Base-by-base conservation (phyloP, 2,888 invertebrate species). In the Pristionchus japonicus region DNA sequence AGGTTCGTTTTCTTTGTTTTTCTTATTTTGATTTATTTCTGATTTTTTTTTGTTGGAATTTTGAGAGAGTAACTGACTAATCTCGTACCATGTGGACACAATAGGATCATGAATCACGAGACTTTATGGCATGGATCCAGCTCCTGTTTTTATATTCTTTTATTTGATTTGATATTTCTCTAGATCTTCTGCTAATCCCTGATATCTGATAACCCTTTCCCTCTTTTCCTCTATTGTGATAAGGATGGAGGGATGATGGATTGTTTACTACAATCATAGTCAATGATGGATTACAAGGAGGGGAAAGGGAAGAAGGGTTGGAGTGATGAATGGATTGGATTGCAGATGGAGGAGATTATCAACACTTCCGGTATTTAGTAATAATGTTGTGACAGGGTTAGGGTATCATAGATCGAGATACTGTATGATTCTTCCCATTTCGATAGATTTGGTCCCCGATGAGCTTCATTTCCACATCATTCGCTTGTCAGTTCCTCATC, bases 1-100 rank as follows among this genome's bases (percentile, higher is more conserved):
- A 96, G 97, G 97, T 96, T 90, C 91, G 23, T 15, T 83, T 4
- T 47, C 23, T 40, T 34, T 52, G 9, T 34, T 31, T 80, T 34
- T 88, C 11, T 27, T n/a, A 1, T 20, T 20, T 27, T 80, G n/a
- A n/a, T n/a, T n/a, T n/a, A n/a, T 27, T 70, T 64, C 47, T 61
- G 9, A 40, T 43, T 49, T 49, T 74, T 49, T 34, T 43, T 43
- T 88, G 43, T 47, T 88, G 47, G 17, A 17, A 52, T 31, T n/a
- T 4, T 49, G 6, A 34, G 20, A n/a, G 20, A 11, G 3, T 52
- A 31, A 52, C n/a, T 47, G 13, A 43, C n/a, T n/a, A n/a, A n/a
- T n/a, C n/a, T n/a, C n/a, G n/a, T n/a, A n/a, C n/a, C n/a, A n/a
- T n/a, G n/a, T n/a, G 3, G 17, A 49, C 17, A 17, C 11, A 49